These are phyloP conservation scores for Ambastaia sidthimunki DNA, from an alignment of 2,797 vertebrate genomes.

Conservation along the genomic window DNA sequence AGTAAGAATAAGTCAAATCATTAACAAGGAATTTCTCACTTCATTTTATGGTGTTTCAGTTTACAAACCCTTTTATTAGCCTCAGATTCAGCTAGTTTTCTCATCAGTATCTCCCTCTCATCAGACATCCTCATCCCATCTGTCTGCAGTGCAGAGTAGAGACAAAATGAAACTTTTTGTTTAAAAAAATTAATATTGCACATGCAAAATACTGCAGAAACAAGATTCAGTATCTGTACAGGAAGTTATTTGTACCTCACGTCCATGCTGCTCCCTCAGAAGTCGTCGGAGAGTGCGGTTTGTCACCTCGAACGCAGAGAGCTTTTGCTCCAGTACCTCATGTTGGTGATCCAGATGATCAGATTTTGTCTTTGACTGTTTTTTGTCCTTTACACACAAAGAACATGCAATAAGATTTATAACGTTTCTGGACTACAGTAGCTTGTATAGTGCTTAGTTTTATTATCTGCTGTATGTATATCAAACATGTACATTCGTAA, in stretches of 20 bases:
- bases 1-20: neutral
- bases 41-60: neutral
- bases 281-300: slow-evolving; percentile 85
- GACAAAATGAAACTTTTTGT: neutral
- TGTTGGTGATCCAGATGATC: slow-evolving; percentile 82
- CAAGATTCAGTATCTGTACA: neutral
- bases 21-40: neutral
- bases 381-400: slow-evolving; percentile 78
- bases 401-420: neutral
- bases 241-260: slow-evolving; percentile 72
- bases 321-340: slow-evolving; percentile 85
- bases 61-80: slow-evolving; percentile 84
- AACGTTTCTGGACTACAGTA: neutral
- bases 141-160: slow-evolving; percentile 63
- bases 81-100: slow-evolving; percentile 80
- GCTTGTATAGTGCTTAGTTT: neutral
- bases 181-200: neutral
- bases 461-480: neutral
- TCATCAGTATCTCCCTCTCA: slow-evolving; percentile 77
- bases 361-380: slow-evolving; percentile 78
- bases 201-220: neutral
- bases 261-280: slow-evolving; percentile 81
- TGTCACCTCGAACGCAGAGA: slow-evolving; percentile 86
- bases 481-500: too few species aligned
- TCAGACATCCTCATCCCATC: slow-evolving; percentile 76